Conservation (phyloP, 2,888 invertebrate species). For the Lepidochitona cinerea region DNA sequence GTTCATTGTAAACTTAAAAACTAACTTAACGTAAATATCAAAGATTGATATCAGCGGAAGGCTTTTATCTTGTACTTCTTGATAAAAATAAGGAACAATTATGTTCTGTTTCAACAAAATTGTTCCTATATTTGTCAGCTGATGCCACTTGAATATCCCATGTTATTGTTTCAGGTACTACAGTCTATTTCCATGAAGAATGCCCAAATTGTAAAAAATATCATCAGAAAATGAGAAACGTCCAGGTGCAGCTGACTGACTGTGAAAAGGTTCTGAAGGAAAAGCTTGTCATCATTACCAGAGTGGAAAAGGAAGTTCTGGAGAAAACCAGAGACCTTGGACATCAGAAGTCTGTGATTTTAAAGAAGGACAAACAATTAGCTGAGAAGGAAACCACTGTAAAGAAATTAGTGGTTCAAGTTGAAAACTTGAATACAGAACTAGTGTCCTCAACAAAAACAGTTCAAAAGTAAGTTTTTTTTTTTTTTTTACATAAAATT, state of each 20-base stretch:
- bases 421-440: constrained; percentile 24
- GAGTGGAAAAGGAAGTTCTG: not conserved
- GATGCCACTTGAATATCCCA: no score
- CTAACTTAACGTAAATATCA: no score
- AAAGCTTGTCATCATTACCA: not conserved
- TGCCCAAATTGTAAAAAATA: no score
- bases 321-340: not conserved
- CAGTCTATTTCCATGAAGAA: no score
- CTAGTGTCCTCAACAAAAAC: constrained; percentile 15
- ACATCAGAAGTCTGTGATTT: not conserved
- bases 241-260: not conserved
- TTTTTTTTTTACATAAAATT: no score
- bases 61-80: no score
- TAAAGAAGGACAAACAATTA: not conserved
- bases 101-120: no score
- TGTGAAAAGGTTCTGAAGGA: not conserved
- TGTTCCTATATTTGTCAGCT: no score
- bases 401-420: constrained; percentile 10
- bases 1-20: no score
- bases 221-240: constrained; percentile 7
- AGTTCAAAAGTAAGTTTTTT: not conserved
- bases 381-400: constrained; percentile 9
- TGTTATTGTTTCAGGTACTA: no score
- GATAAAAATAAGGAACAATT: no score
- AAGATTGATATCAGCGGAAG: no score